Base-by-base conservation (phyloP, 2,888 invertebrate genomes). In the Cremastinae sp. region DNA sequence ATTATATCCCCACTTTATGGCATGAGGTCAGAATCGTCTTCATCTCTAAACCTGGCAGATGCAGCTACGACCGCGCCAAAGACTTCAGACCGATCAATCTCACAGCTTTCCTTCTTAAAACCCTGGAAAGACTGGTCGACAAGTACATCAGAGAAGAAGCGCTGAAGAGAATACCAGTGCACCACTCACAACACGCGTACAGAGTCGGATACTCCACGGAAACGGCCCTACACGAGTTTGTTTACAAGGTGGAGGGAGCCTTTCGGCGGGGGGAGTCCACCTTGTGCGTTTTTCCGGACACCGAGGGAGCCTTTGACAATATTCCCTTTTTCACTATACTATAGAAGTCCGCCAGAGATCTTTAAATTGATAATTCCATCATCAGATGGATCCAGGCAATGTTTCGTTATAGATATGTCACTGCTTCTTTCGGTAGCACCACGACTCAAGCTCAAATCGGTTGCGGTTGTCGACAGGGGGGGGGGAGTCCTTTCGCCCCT, bases 121-220 rank as follows among this genome's bases (percentile, higher is more conserved):
- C 78, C 0, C 2, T 82, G 58, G 82, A 83, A 43, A 78, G 78
- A 70, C 73, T 83, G n/a, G 75, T 82, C n/a, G 79, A 81, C 20
- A 75, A 79, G 56, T 49, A 73, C 61, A 79, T 82, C 0, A 75
- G 71, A 22, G 78, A 79, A 5, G 68, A 28, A 0, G 75, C 78
- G 0, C 45, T 81, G 22, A 14, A 2, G 7, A 12, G 0, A 4
- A 72, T 28, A 0, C 75, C 79, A 0, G 18, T 81, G 1, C 68
- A 81, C 4, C 14, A 0, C 1, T 49, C 73, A 0, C 80, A 84
- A 58, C 74, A 80, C 62, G 83, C 82, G 0, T 82, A 82, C 36
- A 70, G 72, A 54, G 36, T 66, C 0, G 81, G 81, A 1, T 77
- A 43, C 49, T 82, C 81, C 7, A 70, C 74, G 8, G 79, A 79